These are phyloP conservation scores for Sipha maydis DNA, from an alignment of 2,888 invertebrate species.

Conservation along the genomic window DNA sequence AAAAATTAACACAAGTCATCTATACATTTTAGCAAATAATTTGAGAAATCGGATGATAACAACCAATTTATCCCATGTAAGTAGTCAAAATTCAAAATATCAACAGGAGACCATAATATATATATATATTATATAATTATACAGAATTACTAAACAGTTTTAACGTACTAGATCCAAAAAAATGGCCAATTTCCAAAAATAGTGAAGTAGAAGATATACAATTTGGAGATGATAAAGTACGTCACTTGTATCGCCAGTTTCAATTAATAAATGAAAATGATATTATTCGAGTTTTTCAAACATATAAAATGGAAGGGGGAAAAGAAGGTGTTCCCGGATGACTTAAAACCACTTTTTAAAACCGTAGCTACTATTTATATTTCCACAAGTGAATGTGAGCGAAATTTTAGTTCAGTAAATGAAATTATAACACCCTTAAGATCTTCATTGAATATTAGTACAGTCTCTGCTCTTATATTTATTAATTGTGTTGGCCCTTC, in stretches of 20 bases:
- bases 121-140: conserved; percentile 23
- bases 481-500: no score
- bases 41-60: no score
- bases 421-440: no score
- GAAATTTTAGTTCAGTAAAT: no score
- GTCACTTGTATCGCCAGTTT: conserved; percentile 16
- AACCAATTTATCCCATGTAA: conserved; percentile 31
- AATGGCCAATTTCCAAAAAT: conserved; percentile 4
- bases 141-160: conserved; percentile 8
- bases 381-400: no score
- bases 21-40: no score
- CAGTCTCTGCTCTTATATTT: conserved; percentile 1
- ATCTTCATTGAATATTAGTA: conserved; percentile 23
- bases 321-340: neutral
- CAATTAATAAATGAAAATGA: conserved; percentile 14
- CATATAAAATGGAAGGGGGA: conserved; percentile 16
- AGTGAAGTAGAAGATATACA: conserved; percentile 12
- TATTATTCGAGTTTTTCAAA: conserved; percentile 8
- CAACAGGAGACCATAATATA: neutral
- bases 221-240: conserved; percentile 34
- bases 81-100: neutral
- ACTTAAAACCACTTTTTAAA: neutral
- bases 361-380: no score
- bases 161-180: no score
- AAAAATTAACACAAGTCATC: no score